These are phyloP conservation scores for Eupithecia vulgata DNA, from an alignment of 2,888 invertebrate genomes.

Conservation along the genomic window DNA sequence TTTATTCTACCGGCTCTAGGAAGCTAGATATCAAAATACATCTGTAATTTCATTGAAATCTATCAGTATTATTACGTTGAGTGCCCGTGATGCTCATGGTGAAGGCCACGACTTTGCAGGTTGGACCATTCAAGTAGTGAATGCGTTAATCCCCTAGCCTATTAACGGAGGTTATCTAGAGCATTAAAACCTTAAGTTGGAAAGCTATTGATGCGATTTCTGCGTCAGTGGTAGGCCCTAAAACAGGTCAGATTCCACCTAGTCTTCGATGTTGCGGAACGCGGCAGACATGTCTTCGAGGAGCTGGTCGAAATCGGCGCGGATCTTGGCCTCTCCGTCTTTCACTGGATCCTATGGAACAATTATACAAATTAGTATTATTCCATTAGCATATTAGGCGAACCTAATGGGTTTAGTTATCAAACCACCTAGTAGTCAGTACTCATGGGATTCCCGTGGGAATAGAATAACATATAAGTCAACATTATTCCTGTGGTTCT, in stretches of 20 bases:
- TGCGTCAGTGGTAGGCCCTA: slow-evolving; percentile 18
- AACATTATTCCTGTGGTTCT: no score
- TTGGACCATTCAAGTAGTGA: background rate
- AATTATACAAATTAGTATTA: background rate
- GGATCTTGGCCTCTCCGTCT: slow-evolving; percentile 98
- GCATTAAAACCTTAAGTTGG: background rate
- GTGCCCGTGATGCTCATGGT: background rate
- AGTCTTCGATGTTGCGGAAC: slow-evolving; percentile 99
- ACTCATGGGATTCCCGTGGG: no score
- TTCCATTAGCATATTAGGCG: no score
- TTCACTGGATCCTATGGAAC: slow-evolving; percentile 95
- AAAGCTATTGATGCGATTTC: slow-evolving; percentile 10
- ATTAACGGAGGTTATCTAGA: background rate
- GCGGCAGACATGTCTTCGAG: slow-evolving; percentile 98
- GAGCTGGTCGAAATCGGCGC: slow-evolving; percentile 97
- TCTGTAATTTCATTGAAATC: background rate
- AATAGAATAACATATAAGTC: no score
- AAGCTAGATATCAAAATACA: background rate
- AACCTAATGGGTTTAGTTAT: no score
- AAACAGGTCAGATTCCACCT: slow-evolving; percentile 61
- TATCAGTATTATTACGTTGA: background rate
- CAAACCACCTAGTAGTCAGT: no score
- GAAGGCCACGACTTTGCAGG: background rate
- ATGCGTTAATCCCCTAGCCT: background rate
- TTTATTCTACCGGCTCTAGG: background rate